Conservation (phyloP, 2,888 invertebrate genomes). For the Megastigmus dorsalis region DNA sequence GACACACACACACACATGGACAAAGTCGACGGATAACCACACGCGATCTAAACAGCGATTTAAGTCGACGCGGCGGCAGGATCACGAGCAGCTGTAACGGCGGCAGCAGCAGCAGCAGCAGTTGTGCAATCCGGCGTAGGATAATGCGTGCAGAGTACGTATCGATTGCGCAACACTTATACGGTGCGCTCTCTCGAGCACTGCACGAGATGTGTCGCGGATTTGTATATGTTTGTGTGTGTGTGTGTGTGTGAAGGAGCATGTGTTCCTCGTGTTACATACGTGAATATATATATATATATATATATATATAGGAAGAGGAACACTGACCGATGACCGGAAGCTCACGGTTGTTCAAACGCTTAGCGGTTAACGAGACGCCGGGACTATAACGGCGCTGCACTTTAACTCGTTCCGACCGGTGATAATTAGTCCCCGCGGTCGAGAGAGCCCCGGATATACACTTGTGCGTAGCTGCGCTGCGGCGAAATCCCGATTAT, state of each 20-base stretch:
- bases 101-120: neutral
- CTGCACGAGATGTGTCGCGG: too few species aligned
- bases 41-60: too few species aligned
- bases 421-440: constrained; percentile 27
- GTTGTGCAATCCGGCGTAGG: constrained; percentile 25
- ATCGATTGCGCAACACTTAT: constrained; percentile 18
- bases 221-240: too few species aligned
- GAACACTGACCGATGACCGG: constrained; percentile 8
- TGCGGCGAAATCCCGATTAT: too few species aligned
- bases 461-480: too few species aligned
- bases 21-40: neutral
- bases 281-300: neutral
- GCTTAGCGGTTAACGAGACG: neutral
- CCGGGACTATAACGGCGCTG: too few species aligned
- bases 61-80: neutral
- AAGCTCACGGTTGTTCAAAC: constrained; percentile 20
- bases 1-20: neutral
- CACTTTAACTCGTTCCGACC: neutral
- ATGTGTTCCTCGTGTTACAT: too few species aligned
- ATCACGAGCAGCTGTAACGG: neutral
- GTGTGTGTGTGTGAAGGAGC: too few species aligned
- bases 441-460: too few species aligned
- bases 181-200: too few species aligned
- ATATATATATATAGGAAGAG: neutral
- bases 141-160: neutral